A percentile compares a stretch with the other conserved stretches of the same genome.
phyloP scores from a whole-genome alignment of 2,888 invertebrate genomes.

The Brachylomia viminalis region DNA sequence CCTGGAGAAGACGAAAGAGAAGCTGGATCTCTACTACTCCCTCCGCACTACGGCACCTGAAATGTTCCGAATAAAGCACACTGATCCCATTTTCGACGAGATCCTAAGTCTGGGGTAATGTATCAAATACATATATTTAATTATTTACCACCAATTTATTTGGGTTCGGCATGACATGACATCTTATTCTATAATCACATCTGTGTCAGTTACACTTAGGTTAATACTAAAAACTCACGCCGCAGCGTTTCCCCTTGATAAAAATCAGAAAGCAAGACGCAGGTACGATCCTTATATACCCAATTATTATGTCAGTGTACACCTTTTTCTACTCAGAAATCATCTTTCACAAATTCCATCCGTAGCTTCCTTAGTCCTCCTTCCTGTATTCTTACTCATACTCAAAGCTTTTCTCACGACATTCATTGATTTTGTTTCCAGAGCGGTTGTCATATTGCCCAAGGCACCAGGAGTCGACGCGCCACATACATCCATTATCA shows the following conservation, averaged over 20 bases:
- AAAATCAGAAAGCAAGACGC: too few species aligned
- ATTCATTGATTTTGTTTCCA: constrained; percentile 57
- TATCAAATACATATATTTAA: not conserved
- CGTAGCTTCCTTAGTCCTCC: not conserved
- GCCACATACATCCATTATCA: constrained; percentile 88
- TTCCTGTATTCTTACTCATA: not conserved
- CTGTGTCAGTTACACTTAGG: too few species aligned
- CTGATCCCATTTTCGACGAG: constrained; percentile 74
- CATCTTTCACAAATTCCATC: not conserved
- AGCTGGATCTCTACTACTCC: constrained; percentile 91
- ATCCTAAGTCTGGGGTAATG: constrained; percentile 76
- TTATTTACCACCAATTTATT: too few species aligned
- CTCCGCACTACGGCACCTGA: constrained; percentile 89
- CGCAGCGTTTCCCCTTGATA: too few species aligned
- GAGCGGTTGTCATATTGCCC: constrained; percentile 75
- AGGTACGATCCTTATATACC: too few species aligned
- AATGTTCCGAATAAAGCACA: constrained; percentile 76
- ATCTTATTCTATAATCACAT: too few species aligned
- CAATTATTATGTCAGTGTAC: too few species aligned
- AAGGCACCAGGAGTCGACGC: constrained; percentile 74
- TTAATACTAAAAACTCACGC: too few species aligned
- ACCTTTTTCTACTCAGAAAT: not conserved
- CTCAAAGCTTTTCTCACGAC: too few species aligned
- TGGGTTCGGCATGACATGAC: too few species aligned
- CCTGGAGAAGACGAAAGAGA: constrained; percentile 91